Percentiles rank a stretch among this genome's conserved stretches.
phyloP scores from a whole-genome alignment of 2,797 vertebrate genomes.

The Clarias pachynema region DNA sequence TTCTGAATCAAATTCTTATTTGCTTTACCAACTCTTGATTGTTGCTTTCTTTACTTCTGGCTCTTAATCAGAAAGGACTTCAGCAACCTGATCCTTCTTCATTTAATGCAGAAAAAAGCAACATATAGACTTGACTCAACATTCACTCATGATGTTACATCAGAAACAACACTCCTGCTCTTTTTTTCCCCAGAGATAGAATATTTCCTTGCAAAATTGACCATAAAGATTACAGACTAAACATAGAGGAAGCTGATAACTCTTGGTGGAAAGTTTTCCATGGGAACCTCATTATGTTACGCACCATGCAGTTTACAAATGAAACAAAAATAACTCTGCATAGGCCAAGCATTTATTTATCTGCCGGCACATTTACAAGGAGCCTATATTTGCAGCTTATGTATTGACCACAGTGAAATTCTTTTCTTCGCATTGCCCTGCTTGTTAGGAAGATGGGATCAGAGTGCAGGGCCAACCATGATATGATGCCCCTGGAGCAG shows the following conservation, averaged over 20 bases:
- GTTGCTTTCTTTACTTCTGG: background rate
- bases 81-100: background rate
- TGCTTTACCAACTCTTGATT: background rate
- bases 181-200: background rate
- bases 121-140: conserved; percentile 4
- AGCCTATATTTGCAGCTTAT: background rate
- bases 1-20: background rate
- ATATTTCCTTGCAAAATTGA: conserved; percentile 32
- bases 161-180: background rate
- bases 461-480: background rate
- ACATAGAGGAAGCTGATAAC: conserved; percentile 37
- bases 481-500: background rate
- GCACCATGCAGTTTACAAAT: conserved; percentile 14
- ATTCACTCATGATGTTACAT: background rate
- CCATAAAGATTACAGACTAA: conserved; percentile 34
- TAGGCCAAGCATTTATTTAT: background rate
- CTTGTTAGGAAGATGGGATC: background rate
- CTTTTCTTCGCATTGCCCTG: background rate
- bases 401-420: background rate
- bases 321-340: conserved; percentile 25
- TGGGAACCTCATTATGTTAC: conserved; percentile 41
- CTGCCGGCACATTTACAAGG: background rate
- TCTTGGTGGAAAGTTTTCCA: conserved; percentile 51
- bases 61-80: background rate
- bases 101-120: background rate